Base-by-base conservation (phyloP, 2,113 vertebrate genomes). In the Ictalurus punctatus region DNA sequence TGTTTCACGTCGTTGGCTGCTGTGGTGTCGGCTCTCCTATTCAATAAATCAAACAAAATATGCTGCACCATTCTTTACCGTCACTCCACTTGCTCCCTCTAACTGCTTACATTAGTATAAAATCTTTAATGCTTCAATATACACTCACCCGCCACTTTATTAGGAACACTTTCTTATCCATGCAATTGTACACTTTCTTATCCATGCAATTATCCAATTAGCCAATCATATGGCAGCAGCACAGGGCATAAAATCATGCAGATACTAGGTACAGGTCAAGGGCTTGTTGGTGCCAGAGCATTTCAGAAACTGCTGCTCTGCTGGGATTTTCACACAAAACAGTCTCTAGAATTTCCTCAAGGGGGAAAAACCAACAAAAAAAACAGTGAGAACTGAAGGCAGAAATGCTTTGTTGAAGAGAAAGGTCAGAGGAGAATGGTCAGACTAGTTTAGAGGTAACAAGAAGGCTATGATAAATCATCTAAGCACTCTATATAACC, bases 41-140 rank as follows among this genome's bases (percentile, higher is more conserved):
- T 79, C 44, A 79, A 79, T 79, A 79, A 79, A 52, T 79, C 40
- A 79, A 52, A 79, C n/a, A 52, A 52, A 79, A 52, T 40, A 44
- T 76, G 73, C 37, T 25, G 8, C 9, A 25, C 2, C 25, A 48
- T n/a, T 44, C 19, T 40, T 44, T 23, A 40, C 2, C 6, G 23
- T 74, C 37, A 48, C 74, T 78, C 19, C 23, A 52, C 44, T n/a
- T 16, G 44, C 5, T 52, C 6, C 5, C 25, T 44, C 73, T 12
- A 76, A 48, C 73, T 37, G 71, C 71, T 16, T 52, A n/a, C 48
- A 30, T 81, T 16, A 56, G 78, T n/a, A 5, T 83, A 34, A 58
- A 81, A 58, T 81, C 52, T 56, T 8, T 16, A 13, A 25, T 6
- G 25, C 52, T 19, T 23, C 30, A 13, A 23, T 19, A 30, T 16